These are phyloP conservation scores for Papilio glaucus DNA, from an alignment of 1,140 invertebrate genomes.

Conservation along the genomic window DNA sequence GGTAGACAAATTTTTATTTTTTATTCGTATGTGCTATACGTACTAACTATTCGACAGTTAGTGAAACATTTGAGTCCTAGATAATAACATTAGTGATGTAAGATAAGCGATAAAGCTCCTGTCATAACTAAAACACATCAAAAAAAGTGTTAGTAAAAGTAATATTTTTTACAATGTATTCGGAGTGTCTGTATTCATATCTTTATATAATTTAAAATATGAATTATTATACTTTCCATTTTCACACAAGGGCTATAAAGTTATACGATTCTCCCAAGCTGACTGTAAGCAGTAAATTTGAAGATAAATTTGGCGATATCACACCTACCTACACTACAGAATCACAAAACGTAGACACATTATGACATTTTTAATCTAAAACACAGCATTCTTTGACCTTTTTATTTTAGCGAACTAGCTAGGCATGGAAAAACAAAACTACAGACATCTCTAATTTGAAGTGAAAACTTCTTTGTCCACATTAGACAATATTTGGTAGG, in stretches of 20 bases:
- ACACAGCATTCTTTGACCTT: neutral
- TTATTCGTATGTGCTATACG: too few species aligned
- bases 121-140: neutral
- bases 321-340: neutral
- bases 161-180: slow-evolving; percentile 22
- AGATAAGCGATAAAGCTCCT: too few species aligned
- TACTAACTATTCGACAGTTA: too few species aligned
- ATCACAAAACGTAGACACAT: neutral
- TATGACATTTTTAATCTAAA: slow-evolving; percentile 11
- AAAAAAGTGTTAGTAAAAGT: neutral
- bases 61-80: too few species aligned
- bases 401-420: neutral
- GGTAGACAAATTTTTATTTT: too few species aligned
- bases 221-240: slow-evolving; percentile 25
- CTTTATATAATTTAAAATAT: slow-evolving; percentile 26
- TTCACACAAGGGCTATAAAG: slow-evolving; percentile 33
- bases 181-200: slow-evolving; percentile 8
- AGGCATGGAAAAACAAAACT: neutral
- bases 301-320: slow-evolving; percentile 31
- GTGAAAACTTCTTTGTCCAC: too few species aligned
- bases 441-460: neutral
- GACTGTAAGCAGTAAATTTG: slow-evolving; percentile 30
- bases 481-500: too few species aligned
- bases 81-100: too few species aligned
- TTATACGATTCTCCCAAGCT: slow-evolving; percentile 29